Percentiles rank a stretch among this genome's conserved stretches.
phyloP scores from a whole-genome alignment of 1,140 invertebrate genomes.

The Scaptomyza hsui region DNA sequence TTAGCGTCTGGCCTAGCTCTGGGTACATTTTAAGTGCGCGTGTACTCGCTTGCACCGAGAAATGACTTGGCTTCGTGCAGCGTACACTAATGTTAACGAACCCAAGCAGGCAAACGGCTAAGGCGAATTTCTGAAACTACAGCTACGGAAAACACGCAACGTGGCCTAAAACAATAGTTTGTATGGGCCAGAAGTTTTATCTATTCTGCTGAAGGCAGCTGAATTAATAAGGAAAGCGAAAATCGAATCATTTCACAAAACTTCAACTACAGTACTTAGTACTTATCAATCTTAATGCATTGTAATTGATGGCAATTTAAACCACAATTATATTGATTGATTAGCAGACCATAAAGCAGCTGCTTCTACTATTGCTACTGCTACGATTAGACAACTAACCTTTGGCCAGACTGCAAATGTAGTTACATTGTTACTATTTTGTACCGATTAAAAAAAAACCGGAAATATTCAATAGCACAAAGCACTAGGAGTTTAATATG shows the following conservation, averaged over 20 bases:
- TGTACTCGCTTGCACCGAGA: slow-evolving; percentile 54
- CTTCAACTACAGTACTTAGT: too few species aligned
- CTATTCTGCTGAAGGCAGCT: too few species aligned
- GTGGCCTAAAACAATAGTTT: too few species aligned
- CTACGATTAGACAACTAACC: slow-evolving; percentile 7
- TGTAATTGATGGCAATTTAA: slow-evolving; percentile 62
- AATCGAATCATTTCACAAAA: background rate
- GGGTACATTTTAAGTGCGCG: slow-evolving; percentile 73
- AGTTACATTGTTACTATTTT: slow-evolving; percentile 48
- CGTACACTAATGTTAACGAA: slow-evolving; percentile 73
- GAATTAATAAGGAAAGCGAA: background rate
- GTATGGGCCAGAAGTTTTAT: too few species aligned
- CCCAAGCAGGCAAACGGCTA: slow-evolving; percentile 4
- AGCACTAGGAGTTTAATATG: slow-evolving; percentile 48
- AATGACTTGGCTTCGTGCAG: slow-evolving; percentile 19
- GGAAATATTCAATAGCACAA: slow-evolving; percentile 63
- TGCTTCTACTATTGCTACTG: slow-evolving; percentile 7
- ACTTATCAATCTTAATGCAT: slow-evolving; percentile 57
- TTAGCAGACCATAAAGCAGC: slow-evolving; percentile 49
- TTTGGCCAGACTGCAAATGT: slow-evolving; percentile 25
- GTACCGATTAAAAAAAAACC: slow-evolving; percentile 56
- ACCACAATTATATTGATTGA: slow-evolving; percentile 60
- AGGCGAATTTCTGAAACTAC: slow-evolving; percentile 3
- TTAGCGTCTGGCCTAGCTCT: slow-evolving; percentile 26
- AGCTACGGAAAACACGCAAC: slow-evolving; percentile 7